Base-by-base conservation (phyloP, 2,888 invertebrate species). In the Fragum whitleyi region DNA sequence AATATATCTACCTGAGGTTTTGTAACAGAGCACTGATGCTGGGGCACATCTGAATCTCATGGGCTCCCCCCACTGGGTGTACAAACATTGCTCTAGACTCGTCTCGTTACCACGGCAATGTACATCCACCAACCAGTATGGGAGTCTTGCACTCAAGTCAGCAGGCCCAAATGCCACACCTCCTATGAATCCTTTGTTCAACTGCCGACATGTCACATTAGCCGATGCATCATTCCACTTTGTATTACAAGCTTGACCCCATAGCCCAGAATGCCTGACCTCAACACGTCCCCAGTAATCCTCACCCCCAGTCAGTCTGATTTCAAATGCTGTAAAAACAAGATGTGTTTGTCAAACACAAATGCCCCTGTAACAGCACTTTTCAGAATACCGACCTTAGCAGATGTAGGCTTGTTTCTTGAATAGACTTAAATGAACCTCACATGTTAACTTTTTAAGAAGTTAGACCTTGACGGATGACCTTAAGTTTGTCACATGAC, bases 201-300 rank as follows among this genome's bases (percentile, higher is more conserved):
- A 74, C 62, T 83, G 85, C 55, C 86, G 74, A 80, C 91, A 91
- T 32, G 90, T 85, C 0, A 97, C 96, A 87, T 96, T 95, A 0
- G 96, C 96, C 86, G 96, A 96, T 16, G 94, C 94, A 81, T 96
- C 93, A 21, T 95, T 96, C 91, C 97, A 97, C 87, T 95, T 95
- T 86, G 96, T 96, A 90, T 96, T 96, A 92, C 97, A 97, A 6
- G 97, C 95, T 81, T 95, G 96, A 0, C 97, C 97, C 95, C 96
- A 96, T 80, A 95, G 94, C 0, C 96, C 96, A 79, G 94, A 92
- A 95, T 96, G 95, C 93, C 95, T 96, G 2, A 97, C 95, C 94
- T 96, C 96, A 3, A 97, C 94, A 9, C 89, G 82, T n/a, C 92
- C 92, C 74, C 87, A 87, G 28, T 87, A 74, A 23, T 68, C 75